Evolutionary conservation across 2,888 invertebrate species (phyloP), one percentile per base, ranked within the genome.

Genomic region (Lepetodrilus schrolli): DNA sequence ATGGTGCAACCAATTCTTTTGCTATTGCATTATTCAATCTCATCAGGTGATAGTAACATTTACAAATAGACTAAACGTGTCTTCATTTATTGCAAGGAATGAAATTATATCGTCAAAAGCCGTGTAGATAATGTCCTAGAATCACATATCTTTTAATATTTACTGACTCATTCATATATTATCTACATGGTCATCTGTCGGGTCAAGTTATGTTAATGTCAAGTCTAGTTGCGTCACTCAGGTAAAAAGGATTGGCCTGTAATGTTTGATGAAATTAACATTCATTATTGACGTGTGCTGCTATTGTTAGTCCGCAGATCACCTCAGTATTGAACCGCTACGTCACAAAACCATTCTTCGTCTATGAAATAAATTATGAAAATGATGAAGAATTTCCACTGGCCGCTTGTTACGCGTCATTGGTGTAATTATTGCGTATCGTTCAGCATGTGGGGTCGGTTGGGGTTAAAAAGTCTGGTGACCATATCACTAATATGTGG

Each of bases 361-460:
- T n/a, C 58, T 30, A n/a, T 8, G 34, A 30, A 30, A 58, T 58
- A 58, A 58, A 58, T 58, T 58, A 58, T 58, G 58, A 58, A 58
- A 58, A 58, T 58, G 30, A 58, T 58, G 26, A 17, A 17, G 13
- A 43, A 13, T 8, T 4, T 43, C n/a, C n/a, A n/a, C n/a, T n/a
- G n/a, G n/a, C n/a, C n/a, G n/a, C n/a, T n/a, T n/a, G n/a, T n/a
- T n/a, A n/a, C n/a, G n/a, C n/a, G n/a, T n/a, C n/a, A n/a, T n/a
- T n/a, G n/a, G n/a, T n/a, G n/a, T n/a, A n/a, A n/a, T n/a, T n/a
- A n/a, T n/a, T n/a, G n/a, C n/a, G n/a, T n/a, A n/a, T n/a, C n/a
- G n/a, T n/a, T n/a, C n/a, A n/a, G n/a, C n/a, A n/a, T n/a, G n/a
- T n/a, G n/a, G n/a, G n/a, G n/a, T n/a, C n/a, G n/a, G n/a, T n/a